phyloP scores from a whole-genome alignment of 92 coral and sea anemone genomes.

The Umimayanthus kanabou region DNA sequence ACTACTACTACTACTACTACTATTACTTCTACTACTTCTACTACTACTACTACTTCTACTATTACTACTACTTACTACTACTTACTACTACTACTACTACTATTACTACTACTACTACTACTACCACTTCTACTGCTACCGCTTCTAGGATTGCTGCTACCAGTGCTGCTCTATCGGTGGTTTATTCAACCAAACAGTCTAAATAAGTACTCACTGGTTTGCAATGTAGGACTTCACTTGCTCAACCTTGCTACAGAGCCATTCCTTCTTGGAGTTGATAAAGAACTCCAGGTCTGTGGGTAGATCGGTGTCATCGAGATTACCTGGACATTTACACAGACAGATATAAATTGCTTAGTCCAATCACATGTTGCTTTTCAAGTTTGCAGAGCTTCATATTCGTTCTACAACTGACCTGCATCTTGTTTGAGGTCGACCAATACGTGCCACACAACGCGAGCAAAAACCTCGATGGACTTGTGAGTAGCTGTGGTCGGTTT shows the following conservation, averaged over 20 bases:
- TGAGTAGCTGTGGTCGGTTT: slow-evolving; percentile 54
- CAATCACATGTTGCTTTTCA: too few species aligned
- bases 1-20: neutral
- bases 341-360: too few species aligned
- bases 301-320: slow-evolving; percentile 63
- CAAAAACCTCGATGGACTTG: slow-evolving; percentile 63
- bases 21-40: neutral
- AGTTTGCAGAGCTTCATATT: too few species aligned
- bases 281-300: slow-evolving; percentile 78
- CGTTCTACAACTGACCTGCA: slow-evolving; percentile 41
- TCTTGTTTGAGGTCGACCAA: slow-evolving; percentile 57
- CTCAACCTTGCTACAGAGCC: slow-evolving; percentile 73
- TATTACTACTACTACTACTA: neutral
- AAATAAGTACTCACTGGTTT: slow-evolving; percentile 60
- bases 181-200: neutral
- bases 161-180: neutral
- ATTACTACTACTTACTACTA: too few species aligned
- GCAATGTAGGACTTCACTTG: slow-evolving; percentile 60
- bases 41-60: too few species aligned
- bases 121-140: neutral
- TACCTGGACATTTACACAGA: slow-evolving; percentile 38
- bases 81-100: neutral
- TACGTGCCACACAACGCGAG: slow-evolving; percentile 77
- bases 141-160: too few species aligned
- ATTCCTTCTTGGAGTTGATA: slow-evolving; percentile 70